Evolutionary conservation across 2,113 vertebrate species (phyloP).

Genomic region (Xiphophorus couchianus): DNA sequence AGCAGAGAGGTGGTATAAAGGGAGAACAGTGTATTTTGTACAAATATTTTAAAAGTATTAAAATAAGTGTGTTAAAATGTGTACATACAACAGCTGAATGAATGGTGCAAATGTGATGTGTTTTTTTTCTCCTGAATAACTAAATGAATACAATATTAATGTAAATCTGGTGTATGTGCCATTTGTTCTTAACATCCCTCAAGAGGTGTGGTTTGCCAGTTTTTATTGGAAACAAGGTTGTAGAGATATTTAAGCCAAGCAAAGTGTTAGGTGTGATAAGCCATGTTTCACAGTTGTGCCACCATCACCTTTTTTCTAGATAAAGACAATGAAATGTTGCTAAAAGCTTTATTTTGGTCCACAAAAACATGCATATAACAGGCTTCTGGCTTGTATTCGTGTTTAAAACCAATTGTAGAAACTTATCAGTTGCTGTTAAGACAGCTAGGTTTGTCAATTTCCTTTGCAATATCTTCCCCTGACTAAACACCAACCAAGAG

Average conservation of each 20-base stretch:
- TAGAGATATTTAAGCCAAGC: background rate
- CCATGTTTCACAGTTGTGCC: no score
- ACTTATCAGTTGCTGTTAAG: no score
- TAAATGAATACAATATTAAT: constrained; percentile 79
- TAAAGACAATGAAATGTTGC: no score
- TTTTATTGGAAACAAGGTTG: background rate
- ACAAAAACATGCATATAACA: no score
- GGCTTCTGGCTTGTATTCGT: no score
- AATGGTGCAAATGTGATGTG: constrained; percentile 72
- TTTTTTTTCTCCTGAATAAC: constrained; percentile 59
- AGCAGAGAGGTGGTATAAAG: constrained; percentile 62
- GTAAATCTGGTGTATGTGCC: constrained; percentile 51
- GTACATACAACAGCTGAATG: constrained; percentile 73
- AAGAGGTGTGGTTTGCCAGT: background rate
- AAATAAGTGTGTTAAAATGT: constrained; percentile 73
- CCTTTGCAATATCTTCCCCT: no score
- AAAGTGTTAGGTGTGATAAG: background rate
- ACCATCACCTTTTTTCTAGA: no score
- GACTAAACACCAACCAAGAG: no score
- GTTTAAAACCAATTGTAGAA: no score
- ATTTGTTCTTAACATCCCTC: constrained; percentile 25
- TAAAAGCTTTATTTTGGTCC: no score
- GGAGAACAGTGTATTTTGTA: constrained; percentile 82
- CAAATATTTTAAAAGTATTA: constrained; percentile 80
- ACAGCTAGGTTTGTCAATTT: no score